These are phyloP conservation scores for Loris lydekkerianus DNA, from an alignment of 2,797 vertebrate species.

Conservation along the genomic window DNA sequence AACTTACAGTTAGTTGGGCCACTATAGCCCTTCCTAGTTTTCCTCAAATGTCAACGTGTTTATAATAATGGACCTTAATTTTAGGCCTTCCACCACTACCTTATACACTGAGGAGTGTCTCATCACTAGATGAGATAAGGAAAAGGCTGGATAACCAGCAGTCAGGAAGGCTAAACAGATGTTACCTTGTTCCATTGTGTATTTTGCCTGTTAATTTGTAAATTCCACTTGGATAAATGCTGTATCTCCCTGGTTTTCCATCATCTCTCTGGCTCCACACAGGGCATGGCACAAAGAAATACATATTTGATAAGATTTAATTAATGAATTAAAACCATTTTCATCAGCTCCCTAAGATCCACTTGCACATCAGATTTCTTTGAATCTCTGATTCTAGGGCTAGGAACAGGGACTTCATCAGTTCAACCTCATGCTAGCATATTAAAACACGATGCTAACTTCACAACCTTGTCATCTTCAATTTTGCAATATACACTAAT, in stretches of 20 bases:
- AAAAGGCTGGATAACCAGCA: background rate
- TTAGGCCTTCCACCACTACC: background rate
- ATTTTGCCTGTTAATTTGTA: background rate
- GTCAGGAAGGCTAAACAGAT: background rate
- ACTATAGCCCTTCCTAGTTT: background rate
- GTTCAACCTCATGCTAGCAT: background rate
- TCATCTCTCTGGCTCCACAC: background rate
- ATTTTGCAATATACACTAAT: background rate
- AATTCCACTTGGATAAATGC: background rate
- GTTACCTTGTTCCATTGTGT: background rate
- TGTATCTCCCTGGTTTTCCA: background rate
- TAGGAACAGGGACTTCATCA: no score
- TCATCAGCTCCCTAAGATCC: background rate
- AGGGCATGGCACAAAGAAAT: background rate
- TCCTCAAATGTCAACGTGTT: background rate
- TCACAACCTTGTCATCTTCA: background rate
- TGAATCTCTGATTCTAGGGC: background rate
- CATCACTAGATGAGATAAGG: background rate
- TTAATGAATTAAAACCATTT: background rate
- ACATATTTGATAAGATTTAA: background rate
- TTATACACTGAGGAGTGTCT: background rate
- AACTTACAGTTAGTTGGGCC: background rate
- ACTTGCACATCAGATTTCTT: background rate
- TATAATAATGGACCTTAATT: background rate
- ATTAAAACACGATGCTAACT: background rate